A percentile compares a stretch with the other conserved stretches of the same genome.
Evolutionary conservation across 30 jellyfish, hydroid and myxozoan species (phyloP).

Genomic region (Nemopilema nomurai): DNA sequence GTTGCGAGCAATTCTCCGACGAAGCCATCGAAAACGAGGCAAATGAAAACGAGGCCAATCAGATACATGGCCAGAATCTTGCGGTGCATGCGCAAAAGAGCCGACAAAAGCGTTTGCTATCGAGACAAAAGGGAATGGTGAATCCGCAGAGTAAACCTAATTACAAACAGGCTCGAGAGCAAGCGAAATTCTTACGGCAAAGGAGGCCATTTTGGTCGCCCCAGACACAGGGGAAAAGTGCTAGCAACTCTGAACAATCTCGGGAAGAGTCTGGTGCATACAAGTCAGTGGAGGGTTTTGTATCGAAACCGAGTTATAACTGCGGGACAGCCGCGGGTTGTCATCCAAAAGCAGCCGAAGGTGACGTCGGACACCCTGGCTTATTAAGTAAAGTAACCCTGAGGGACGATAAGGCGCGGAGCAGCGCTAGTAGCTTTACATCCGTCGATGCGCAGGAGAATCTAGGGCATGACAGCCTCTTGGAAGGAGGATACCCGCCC

Average conservation of each 20-base stretch:
- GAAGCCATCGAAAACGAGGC: conserved; percentile 49
- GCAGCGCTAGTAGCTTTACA: not conserved
- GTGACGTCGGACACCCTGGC: not conserved
- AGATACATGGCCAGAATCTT: conserved; percentile 1
- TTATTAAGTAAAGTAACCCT: not conserved
- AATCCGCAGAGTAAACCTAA: conserved; percentile 40
- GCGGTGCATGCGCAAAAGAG: conserved; percentile 32
- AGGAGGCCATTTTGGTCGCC: conserved; percentile 33
- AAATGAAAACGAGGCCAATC: conserved; percentile 14
- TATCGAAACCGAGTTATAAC: not conserved
- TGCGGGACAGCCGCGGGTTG: conserved; percentile 2
- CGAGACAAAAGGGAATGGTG: conserved; percentile 31
- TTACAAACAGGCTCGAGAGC: conserved; percentile 54
- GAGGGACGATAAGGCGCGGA: not conserved
- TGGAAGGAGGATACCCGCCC: not conserved
- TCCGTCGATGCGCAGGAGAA: not conserved
- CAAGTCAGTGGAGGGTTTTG: not conserved
- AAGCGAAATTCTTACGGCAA: conserved; percentile 58
- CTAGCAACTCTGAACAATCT: not conserved
- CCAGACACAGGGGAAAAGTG: conserved; percentile 17
- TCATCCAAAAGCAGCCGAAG: not conserved
- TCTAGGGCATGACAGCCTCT: not conserved
- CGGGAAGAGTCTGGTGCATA: conserved; percentile 3
- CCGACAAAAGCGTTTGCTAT: not conserved
- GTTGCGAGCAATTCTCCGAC: conserved; percentile 35